A percentile compares a stretch with the other conserved stretches of the same genome.
Evolutionary conservation across 1,140 invertebrate genomes (phyloP).

Genomic region (Drosophila santomea): DNA sequence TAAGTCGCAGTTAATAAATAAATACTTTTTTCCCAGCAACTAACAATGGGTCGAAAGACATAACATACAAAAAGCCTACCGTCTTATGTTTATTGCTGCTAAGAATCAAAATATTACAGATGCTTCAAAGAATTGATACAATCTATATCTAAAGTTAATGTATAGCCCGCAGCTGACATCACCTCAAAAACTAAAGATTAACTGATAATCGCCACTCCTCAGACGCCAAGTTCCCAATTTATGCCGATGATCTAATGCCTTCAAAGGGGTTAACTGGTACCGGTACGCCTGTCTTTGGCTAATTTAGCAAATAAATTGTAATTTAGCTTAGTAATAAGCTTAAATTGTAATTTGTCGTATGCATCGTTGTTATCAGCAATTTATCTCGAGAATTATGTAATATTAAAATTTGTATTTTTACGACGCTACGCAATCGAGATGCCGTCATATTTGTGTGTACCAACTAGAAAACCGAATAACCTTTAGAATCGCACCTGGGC

Average conservation of each 20-base stretch:
- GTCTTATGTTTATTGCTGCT: background rate
- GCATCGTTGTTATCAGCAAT: constrained; percentile 39
- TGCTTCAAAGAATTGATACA: constrained; percentile 2
- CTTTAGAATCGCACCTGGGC: constrained; percentile 14
- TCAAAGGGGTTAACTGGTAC: background rate
- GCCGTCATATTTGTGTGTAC: constrained; percentile 36
- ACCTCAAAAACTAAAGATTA: constrained; percentile 8
- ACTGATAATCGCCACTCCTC: constrained; percentile 5
- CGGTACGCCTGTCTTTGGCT: constrained; percentile 6
- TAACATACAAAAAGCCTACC: background rate
- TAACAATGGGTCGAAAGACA: background rate
- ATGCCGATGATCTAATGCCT: constrained; percentile 36
- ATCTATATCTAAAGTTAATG: constrained; percentile 11
- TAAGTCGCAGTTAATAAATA: too few relatives aligned
- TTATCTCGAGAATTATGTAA: constrained; percentile 40
- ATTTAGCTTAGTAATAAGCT: constrained; percentile 26
- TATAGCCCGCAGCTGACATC: constrained; percentile 26
- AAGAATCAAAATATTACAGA: background rate
- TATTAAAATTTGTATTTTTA: constrained; percentile 37
- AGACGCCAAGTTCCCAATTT: background rate
- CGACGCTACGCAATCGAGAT: constrained; percentile 25
- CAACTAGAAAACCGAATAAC: constrained; percentile 11
- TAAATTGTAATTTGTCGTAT: constrained; percentile 36
- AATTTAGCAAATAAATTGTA: constrained; percentile 41
- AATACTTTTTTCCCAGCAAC: too few relatives aligned